Percentiles rank a stretch among this genome's conserved stretches.
Evolutionary conservation across 2,113 vertebrate genomes (phyloP).

Genomic region (Centropristis striata): DNA sequence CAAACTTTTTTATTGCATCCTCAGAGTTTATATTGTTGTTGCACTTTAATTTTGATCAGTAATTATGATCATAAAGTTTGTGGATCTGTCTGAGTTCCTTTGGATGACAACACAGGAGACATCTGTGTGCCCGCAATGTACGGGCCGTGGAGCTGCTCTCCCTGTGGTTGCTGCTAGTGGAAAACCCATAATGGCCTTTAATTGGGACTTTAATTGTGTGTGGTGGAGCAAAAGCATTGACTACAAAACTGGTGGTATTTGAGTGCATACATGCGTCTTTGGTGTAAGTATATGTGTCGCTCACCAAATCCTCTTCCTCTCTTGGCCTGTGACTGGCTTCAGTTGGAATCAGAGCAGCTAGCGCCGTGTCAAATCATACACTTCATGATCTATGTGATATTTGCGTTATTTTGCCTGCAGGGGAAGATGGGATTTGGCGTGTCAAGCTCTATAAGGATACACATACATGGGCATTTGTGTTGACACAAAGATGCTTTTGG

Average conservation of each 20-base stretch:
- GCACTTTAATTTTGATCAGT: slow-evolving; percentile 82
- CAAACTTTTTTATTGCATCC: slow-evolving; percentile 74
- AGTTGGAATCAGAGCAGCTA: slow-evolving; percentile 33
- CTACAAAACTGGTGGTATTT: slow-evolving; percentile 82
- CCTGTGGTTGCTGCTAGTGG: slow-evolving; percentile 78
- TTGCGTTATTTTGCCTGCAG: slow-evolving; percentile 42
- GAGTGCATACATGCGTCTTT: slow-evolving; percentile 80
- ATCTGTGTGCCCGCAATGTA: slow-evolving; percentile 79
- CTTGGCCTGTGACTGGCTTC: slow-evolving; percentile 41
- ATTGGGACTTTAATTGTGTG: slow-evolving; percentile 86
- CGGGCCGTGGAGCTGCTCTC: slow-evolving; percentile 69
- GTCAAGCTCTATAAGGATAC: slow-evolving; percentile 13
- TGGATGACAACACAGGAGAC: slow-evolving; percentile 82
- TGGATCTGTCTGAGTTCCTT: slow-evolving; percentile 80
- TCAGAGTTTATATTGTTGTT: slow-evolving; percentile 72
- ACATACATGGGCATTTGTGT: slow-evolving; percentile 44
- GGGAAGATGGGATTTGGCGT: slow-evolving; percentile 33
- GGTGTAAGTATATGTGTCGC: slow-evolving; percentile 77
- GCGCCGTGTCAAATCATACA: slow-evolving; percentile 45
- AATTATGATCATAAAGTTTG: slow-evolving; percentile 83
- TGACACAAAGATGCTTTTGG: slow-evolving; percentile 66
- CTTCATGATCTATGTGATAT: slow-evolving; percentile 27
- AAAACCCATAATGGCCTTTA: slow-evolving; percentile 85
- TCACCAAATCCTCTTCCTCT: slow-evolving; percentile 72
- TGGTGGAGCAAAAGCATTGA: slow-evolving; percentile 81